phyloP scores from a whole-genome alignment of 2,888 invertebrate species.

The Xanthia icteritia region DNA sequence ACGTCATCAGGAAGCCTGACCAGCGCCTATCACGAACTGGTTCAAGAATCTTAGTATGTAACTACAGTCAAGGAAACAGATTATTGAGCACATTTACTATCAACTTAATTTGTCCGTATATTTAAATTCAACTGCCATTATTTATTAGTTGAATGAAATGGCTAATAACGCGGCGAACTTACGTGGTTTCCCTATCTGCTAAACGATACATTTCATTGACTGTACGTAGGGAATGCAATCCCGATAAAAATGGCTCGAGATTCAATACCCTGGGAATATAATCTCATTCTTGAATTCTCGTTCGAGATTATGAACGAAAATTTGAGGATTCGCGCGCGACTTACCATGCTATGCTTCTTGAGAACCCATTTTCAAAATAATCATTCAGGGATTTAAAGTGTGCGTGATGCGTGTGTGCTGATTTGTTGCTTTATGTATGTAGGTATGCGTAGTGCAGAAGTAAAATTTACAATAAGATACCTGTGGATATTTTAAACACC shows the following conservation, averaged over 20 bases:
- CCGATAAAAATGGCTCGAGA: too few relatives aligned
- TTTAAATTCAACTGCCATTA: neutral
- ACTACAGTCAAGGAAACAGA: conserved; percentile 9
- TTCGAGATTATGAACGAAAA: neutral
- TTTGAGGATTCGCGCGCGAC: neutral
- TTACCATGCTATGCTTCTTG: neutral
- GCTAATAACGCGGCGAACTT: neutral
- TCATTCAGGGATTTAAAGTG: neutral
- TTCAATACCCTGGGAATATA: too few relatives aligned
- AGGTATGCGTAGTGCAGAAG: too few relatives aligned
- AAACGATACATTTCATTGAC: neutral
- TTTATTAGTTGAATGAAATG: neutral
- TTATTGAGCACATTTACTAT: neutral
- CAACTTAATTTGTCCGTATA: neutral
- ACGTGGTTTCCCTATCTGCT: neutral
- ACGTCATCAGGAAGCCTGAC: conserved; percentile 80
- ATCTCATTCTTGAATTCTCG: neutral
- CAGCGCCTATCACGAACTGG: conserved; percentile 75
- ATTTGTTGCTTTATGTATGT: neutral
- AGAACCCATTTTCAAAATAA: neutral
- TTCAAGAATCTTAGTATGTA: conserved; percentile 63
- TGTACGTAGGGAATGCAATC: neutral
- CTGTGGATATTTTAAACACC: too few relatives aligned
- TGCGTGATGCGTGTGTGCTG: neutral
- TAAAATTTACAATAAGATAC: too few relatives aligned